Percentiles rank a stretch among this genome's conserved stretches.
phyloP scores from a whole-genome alignment of 1,140 invertebrate genomes.

The Trichoplusia ni region DNA sequence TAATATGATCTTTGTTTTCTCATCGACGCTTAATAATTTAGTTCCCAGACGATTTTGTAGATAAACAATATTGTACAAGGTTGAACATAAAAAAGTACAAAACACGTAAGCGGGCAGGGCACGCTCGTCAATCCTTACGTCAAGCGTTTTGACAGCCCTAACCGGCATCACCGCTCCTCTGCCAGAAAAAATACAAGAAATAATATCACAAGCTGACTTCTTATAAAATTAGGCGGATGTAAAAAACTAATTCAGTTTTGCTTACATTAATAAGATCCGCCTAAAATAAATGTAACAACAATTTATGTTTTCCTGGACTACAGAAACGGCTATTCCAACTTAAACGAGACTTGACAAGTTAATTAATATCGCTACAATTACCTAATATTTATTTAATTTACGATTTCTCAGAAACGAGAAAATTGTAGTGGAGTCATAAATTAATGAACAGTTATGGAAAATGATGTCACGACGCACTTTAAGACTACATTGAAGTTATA shows the following conservation, averaged over 20 bases:
- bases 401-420: no score
- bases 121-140: slow-evolving; percentile 76
- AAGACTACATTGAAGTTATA: neutral
- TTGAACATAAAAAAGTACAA: slow-evolving; percentile 66
- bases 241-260: slow-evolving; percentile 10
- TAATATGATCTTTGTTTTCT: slow-evolving; percentile 21
- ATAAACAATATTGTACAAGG: slow-evolving; percentile 60
- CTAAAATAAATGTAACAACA: neutral
- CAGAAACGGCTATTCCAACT: neutral
- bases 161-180: slow-evolving; percentile 70
- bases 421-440: neutral
- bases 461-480: neutral
- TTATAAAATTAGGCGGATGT: slow-evolving; percentile 22
- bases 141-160: slow-evolving; percentile 75
- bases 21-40: slow-evolving; percentile 5
- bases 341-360: neutral
- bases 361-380: no score
- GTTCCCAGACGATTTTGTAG: slow-evolving; percentile 53
- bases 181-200: slow-evolving; percentile 61
- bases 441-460: neutral
- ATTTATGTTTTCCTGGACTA: neutral
- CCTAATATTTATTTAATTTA: no score
- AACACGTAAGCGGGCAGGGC: slow-evolving; percentile 53
- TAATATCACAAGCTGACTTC: slow-evolving; percentile 22
- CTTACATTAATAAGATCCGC: neutral